Evolutionary conservation across 1,140 invertebrate genomes (phyloP).

Genomic region (Drosophila insularis): DNA sequence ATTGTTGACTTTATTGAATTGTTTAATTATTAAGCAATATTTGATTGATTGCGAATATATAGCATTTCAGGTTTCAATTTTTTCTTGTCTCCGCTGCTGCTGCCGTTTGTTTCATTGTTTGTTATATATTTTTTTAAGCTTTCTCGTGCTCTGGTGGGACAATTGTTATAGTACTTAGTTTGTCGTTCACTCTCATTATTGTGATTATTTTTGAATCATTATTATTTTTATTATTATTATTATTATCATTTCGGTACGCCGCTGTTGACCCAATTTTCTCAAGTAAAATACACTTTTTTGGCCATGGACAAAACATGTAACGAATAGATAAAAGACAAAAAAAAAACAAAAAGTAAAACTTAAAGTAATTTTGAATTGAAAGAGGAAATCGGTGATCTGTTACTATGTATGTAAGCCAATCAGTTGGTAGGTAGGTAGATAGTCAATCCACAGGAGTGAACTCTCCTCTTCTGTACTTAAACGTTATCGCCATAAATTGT

Average conservation of each 20-base stretch:
- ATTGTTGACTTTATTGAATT: conserved; percentile 79
- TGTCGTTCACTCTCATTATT: conserved; percentile 73
- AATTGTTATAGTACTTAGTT: conserved; percentile 52
- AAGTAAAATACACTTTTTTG: conserved; percentile 33
- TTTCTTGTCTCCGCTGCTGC: conserved; percentile 58
- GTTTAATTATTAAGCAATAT: conserved; percentile 82
- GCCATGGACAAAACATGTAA: conserved; percentile 26
- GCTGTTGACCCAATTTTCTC: conserved; percentile 68
- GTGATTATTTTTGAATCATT: conserved; percentile 73
- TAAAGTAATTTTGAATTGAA: no score
- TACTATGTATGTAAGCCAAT: no score
- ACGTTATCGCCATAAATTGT: conserved; percentile 60
- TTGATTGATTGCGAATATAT: conserved; percentile 82
- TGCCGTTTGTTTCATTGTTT: conserved; percentile 29
- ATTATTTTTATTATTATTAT: conserved; percentile 38
- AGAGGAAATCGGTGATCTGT: no score
- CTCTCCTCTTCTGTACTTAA: conserved; percentile 25
- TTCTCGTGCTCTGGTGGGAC: conserved; percentile 16
- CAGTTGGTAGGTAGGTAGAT: no score
- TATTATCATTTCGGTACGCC: conserved; percentile 40
- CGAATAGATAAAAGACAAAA: conserved; percentile 10
- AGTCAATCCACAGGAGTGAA: neutral
- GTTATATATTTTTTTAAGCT: conserved; percentile 28
- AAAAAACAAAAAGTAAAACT: conserved; percentile 17
- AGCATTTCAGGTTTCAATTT: conserved; percentile 53